Conservation (phyloP, 2,113 vertebrate genomes). For the Dipodomys ordii region DNA sequence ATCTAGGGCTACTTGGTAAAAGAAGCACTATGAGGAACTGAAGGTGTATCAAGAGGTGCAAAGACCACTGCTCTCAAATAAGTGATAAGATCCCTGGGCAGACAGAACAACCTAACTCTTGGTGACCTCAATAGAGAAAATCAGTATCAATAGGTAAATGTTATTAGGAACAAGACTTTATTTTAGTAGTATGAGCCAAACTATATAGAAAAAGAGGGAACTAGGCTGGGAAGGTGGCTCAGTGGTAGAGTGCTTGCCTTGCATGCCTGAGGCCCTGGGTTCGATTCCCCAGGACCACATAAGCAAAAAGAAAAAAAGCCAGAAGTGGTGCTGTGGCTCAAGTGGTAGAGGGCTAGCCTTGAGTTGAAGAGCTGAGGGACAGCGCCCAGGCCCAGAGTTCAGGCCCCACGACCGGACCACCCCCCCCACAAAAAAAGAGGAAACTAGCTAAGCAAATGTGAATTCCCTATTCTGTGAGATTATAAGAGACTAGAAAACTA, state of each 20-base stretch:
- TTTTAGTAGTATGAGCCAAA: neutral
- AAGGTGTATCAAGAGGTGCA: neutral
- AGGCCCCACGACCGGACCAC: too few species aligned
- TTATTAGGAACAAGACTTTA: constrained; percentile 1
- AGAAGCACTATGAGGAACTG: neutral
- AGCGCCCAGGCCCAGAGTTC: too few species aligned
- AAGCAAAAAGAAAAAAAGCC: too few species aligned
- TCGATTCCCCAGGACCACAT: too few species aligned
- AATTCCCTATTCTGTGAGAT: neutral
- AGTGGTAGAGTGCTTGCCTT: too few species aligned
- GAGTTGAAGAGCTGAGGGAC: too few species aligned
- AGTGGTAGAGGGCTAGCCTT: too few species aligned
- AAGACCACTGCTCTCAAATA: neutral
- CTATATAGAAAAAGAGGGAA: neutral
- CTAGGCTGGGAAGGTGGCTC: too few species aligned
- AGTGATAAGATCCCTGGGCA: neutral
- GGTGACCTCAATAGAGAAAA: constrained; percentile 20
- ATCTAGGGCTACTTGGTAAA: neutral
- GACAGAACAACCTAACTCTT: constrained; percentile 5
- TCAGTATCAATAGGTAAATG: neutral
- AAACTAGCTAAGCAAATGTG: neutral
- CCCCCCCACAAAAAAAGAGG: neutral
- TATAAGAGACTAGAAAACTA: constrained; percentile 1
- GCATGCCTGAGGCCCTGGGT: too few species aligned
- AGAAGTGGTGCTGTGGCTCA: too few species aligned